Conservation (phyloP, 2,113 vertebrate genomes). For the Oryzias curvinotus region DNA sequence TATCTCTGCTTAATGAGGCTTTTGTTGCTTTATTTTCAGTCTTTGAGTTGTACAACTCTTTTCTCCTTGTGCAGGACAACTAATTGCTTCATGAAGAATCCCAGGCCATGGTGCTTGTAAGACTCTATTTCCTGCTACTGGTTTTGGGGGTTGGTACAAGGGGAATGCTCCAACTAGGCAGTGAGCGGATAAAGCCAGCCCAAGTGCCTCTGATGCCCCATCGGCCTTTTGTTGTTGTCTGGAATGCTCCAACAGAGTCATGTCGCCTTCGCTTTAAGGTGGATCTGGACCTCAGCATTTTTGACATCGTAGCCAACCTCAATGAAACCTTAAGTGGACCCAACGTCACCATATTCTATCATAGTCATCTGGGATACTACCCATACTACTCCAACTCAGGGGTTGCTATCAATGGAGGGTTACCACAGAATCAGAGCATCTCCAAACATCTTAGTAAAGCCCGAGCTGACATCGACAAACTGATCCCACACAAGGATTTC, state of each 20-base stretch:
- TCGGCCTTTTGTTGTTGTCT: constrained; percentile 85
- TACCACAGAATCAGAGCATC: constrained; percentile 88
- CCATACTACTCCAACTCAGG: constrained; percentile 82
- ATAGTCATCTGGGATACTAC: constrained; percentile 86
- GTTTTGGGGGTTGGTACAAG: constrained; percentile 38
- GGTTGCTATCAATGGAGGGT: constrained; percentile 81
- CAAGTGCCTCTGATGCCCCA: constrained; percentile 75
- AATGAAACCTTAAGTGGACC: constrained; percentile 87
- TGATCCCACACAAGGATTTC: constrained; percentile 84
- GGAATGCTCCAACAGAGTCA: constrained; percentile 88
- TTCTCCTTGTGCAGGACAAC: constrained; percentile 24
- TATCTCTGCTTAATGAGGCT: constrained; percentile 61
- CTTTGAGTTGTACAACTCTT: constrained; percentile 25
- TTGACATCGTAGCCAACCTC: constrained; percentile 86
- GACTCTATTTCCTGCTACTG: constrained; percentile 38
- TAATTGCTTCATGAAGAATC: constrained; percentile 60
- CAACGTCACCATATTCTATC: constrained; percentile 89
- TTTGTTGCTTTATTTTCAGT: constrained; percentile 45
- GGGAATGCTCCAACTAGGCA: constrained; percentile 23
- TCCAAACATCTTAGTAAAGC: constrained; percentile 84
- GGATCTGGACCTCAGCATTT: constrained; percentile 84
- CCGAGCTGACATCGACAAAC: constrained; percentile 79
- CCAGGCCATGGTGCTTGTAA: constrained; percentile 63
- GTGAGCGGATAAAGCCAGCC: constrained; percentile 67
- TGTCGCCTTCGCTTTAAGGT: constrained; percentile 86